A percentile compares a stretch with the other conserved stretches of the same genome.
These are phyloP conservation scores for Actinia tenebrosa DNA, from an alignment of 64 coral and sea anemone species.

Conservation along the genomic window DNA sequence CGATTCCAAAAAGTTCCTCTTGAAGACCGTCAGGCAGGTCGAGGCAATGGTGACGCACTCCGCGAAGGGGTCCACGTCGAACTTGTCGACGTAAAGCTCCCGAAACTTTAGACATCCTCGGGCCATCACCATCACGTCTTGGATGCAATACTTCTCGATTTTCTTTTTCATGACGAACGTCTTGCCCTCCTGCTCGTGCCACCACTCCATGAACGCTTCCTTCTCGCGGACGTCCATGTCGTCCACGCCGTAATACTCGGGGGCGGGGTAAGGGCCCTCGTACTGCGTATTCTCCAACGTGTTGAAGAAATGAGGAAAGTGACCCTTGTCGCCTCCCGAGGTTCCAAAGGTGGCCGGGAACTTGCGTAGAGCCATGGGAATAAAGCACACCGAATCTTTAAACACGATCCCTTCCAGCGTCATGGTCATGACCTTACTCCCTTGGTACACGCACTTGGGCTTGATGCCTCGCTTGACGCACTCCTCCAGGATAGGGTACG, in stretches of 20 bases:
- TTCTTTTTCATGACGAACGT: neutral
- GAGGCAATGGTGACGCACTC: neutral
- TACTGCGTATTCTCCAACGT: neutral
- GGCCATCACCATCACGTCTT: neutral
- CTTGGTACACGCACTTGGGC: neutral
- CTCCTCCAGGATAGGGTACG: neutral
- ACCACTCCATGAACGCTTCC: neutral
- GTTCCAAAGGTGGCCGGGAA: constrained; percentile 8
- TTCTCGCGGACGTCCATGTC: neutral
- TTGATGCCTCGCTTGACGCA: neutral
- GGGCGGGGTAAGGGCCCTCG: neutral
- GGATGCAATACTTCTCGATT: neutral
- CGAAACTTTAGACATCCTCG: neutral
- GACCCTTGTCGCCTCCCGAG: neutral
- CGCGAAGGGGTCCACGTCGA: neutral
- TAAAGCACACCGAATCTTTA: constrained; percentile 31
- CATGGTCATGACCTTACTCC: neutral
- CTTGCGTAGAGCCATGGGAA: neutral
- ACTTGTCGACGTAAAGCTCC: neutral
- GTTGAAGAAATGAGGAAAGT: constrained; percentile 65
- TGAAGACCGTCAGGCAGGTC: neutral
- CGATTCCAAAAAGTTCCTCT: neutral
- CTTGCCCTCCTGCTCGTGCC: neutral
- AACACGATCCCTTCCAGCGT: neutral
- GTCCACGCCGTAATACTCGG: neutral